Conservation (phyloP, 1,140 invertebrate species). For the Latrodectus geometricus region DNA sequence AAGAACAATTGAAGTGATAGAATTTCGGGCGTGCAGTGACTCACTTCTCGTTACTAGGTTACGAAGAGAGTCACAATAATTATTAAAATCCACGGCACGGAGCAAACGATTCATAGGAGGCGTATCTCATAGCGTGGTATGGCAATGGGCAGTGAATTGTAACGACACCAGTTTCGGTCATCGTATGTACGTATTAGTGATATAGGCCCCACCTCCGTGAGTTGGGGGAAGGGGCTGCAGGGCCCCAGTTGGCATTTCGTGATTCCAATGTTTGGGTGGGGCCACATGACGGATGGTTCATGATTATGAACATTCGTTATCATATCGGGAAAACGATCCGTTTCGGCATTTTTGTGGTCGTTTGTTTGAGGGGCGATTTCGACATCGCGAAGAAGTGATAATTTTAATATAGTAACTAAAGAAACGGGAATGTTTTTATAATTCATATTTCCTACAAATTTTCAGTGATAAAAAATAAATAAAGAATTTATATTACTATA, state of each 20-base stretch:
- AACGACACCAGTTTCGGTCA: constrained; percentile 41
- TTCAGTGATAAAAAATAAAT: too few species aligned
- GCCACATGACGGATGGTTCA: constrained; percentile 45
- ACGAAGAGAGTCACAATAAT: constrained; percentile 13
- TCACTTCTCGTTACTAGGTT: constrained; percentile 30
- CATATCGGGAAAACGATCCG: constrained; percentile 40
- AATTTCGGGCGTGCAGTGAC: constrained; percentile 9
- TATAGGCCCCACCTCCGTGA: constrained; percentile 28
- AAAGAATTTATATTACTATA: too few species aligned
- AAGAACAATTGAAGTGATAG: background rate
- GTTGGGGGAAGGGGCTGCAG: background rate
- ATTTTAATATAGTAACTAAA: too few species aligned
- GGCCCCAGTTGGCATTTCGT: constrained; percentile 46
- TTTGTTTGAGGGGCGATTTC: constrained; percentile 11
- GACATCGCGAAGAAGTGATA: background rate
- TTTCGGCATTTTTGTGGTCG: constrained; percentile 7
- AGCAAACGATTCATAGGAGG: constrained; percentile 13
- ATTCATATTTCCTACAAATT: too few species aligned
- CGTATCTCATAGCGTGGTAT: constrained; percentile 22
- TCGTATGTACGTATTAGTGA: constrained; percentile 2
- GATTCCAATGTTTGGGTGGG: constrained; percentile 49
- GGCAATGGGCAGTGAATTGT: constrained; percentile 34
- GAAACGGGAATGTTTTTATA: too few species aligned
- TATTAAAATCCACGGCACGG: background rate
- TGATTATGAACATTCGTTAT: constrained; percentile 56